Evolutionary conservation across 2,113 vertebrate genomes (phyloP).

Genomic region (Bos indicus): DNA sequence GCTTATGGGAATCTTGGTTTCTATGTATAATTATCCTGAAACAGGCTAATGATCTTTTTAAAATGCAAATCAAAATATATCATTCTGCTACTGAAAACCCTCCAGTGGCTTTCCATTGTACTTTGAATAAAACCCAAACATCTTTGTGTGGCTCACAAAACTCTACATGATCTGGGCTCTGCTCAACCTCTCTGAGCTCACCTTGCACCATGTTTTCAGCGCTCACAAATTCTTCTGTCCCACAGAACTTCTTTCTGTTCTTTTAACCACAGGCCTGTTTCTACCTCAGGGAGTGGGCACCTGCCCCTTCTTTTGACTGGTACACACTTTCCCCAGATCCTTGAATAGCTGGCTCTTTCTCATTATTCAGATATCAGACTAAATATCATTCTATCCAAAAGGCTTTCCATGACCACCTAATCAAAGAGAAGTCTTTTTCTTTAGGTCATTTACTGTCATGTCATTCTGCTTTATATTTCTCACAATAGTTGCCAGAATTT

Average conservation of each 20-base stretch:
- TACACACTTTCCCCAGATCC: neutral
- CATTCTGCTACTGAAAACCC: neutral
- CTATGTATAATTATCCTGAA: neutral
- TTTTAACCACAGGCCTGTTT: neutral
- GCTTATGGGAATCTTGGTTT: neutral
- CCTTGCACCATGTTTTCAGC: neutral
- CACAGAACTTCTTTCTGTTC: neutral
- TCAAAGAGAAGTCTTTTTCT: neutral
- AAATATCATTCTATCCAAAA: neutral
- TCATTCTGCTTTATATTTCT: conserved; percentile 34
- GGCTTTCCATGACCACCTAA: neutral
- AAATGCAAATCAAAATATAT: conserved; percentile 12
- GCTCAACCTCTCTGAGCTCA: conserved; percentile 10
- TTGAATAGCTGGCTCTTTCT: neutral
- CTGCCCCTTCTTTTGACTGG: neutral
- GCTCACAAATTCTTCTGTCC: neutral
- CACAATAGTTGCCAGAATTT: neutral
- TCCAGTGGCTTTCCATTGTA: neutral
- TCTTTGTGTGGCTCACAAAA: neutral
- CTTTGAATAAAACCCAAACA: conserved; percentile 3
- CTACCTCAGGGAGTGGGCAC: neutral
- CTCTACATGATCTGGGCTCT: neutral
- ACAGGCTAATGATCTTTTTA: neutral
- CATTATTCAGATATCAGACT: conserved; percentile 7
- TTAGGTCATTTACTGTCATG: neutral